Evolutionary conservation across 30 jellyfish, hydroid and myxozoan species (phyloP), one percentile per base, ranked within the genome.

Genomic region (Clytia hemisphaerica): DNA sequence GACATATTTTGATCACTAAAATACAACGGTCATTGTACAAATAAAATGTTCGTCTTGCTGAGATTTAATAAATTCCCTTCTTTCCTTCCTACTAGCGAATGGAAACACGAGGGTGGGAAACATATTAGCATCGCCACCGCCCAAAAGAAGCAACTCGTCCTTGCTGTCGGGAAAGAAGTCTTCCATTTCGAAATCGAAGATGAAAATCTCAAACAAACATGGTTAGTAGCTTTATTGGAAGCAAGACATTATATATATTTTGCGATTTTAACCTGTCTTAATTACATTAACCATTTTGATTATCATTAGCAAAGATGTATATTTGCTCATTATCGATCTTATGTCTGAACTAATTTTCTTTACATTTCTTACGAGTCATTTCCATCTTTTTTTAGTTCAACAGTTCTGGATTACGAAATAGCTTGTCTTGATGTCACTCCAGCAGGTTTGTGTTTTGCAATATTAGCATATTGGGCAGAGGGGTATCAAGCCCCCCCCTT

Each of bases 361-460:
- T n/a, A n/a, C n/a, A n/a, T n/a, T n/a, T n/a, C n/a, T n/a, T n/a
- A n/a, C n/a, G n/a, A n/a, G n/a, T n/a, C n/a, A n/a, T n/a, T n/a
- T n/a, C n/a, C n/a, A n/a, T n/a, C n/a, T 59, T 37, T 19, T 31
- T 77, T 4, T 71, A 85, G 96, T 58, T 70, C 63, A 28, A 33
- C 85, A 4, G 36, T 85, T 14, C 50, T 86, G 32, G 96, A 86
- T 15, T 76, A 77, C 50, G 96, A 86, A 79, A 74, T 86, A 32
- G 91, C 96, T n/a, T 86, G 96, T 45, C 37, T 86, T 61, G 96
- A 86, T 60, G 74, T 86, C 29, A 68, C 96, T 2, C 94, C 90
- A 29, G 59, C 73, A 61, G 93, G 96, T 86, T 21, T 2, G 80
- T 46, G 0, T 42, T 19, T 35, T 14, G 32, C 15, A 9, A 32